These are phyloP conservation scores for Sebastes melanostomus DNA, from an alignment of 2,797 vertebrate species.

Conservation along the genomic window DNA sequence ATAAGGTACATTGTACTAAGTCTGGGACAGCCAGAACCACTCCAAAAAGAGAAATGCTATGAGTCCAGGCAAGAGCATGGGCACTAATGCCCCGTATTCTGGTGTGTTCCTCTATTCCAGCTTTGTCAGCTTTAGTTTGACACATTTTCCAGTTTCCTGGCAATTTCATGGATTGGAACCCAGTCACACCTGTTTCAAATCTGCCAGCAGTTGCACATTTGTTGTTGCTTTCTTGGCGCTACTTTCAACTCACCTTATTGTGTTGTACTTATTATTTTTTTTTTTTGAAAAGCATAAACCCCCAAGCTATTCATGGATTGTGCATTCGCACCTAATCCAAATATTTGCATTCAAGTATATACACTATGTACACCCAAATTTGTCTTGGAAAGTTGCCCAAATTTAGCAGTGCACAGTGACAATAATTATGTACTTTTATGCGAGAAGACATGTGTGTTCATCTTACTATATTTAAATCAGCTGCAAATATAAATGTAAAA, in stretches of 20 bases:
- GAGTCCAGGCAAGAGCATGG: not conserved
- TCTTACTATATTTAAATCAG: not conserved
- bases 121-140: not conserved
- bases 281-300: not conserved
- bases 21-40: not conserved
- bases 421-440: not conserved
- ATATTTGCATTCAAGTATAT: not conserved
- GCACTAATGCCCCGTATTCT: not conserved
- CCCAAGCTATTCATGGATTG: not conserved
- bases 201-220: not conserved
- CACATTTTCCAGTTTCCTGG: not conserved
- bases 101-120: not conserved
- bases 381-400: not conserved
- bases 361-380: not conserved
- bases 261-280: not conserved
- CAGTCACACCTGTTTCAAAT: not conserved
- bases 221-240: not conserved
- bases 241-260: not conserved
- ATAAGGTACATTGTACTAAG: constrained; percentile 5
- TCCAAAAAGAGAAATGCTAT: constrained; percentile 10
- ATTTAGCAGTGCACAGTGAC: not conserved
- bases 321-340: not conserved
- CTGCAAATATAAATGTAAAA: not conserved
- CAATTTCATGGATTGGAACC: not conserved
- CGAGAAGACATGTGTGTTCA: not conserved